Conservation (phyloP, 1,140 invertebrate genomes). For the Brachionus koreanus region DNA sequence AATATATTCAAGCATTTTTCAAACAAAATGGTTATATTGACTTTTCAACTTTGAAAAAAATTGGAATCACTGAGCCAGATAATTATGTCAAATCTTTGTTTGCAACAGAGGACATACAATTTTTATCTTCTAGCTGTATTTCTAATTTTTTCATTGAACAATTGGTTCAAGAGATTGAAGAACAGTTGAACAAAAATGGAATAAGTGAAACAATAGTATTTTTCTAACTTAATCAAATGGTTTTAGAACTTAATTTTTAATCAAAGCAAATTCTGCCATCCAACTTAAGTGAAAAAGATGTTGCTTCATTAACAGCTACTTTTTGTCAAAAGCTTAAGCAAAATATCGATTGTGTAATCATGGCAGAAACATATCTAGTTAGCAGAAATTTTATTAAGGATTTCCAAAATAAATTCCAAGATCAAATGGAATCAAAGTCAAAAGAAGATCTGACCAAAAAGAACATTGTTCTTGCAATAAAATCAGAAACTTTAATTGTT, state of each 20-base stretch:
- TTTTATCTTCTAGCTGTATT: slow-evolving; percentile 54
- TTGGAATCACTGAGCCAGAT: slow-evolving; percentile 81
- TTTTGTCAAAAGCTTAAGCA: not conserved
- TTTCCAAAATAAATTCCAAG: slow-evolving; percentile 1
- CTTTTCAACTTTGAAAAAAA: slow-evolving; percentile 78
- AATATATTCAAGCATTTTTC: slow-evolving; percentile 87
- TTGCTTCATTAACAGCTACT: not conserved
- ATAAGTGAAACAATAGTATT: slow-evolving; percentile 71
- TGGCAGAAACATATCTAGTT: slow-evolving; percentile 32
- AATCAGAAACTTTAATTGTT: not conserved
- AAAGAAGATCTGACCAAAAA: slow-evolving; percentile 10
- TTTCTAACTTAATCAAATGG: slow-evolving; percentile 42
- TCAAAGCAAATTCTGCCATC: slow-evolving; percentile 41
- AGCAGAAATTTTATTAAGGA: slow-evolving; percentile 13
- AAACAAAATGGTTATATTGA: slow-evolving; percentile 90
- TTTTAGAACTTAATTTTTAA: slow-evolving; percentile 46
- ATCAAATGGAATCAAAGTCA: slow-evolving; percentile 26
- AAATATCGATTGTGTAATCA: not conserved
- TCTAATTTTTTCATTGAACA: slow-evolving; percentile 71
- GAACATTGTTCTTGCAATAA: slow-evolving; percentile 16
- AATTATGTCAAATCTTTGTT: slow-evolving; percentile 75
- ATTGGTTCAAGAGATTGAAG: slow-evolving; percentile 76
- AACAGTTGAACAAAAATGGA: slow-evolving; percentile 69
- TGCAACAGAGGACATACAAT: slow-evolving; percentile 64
- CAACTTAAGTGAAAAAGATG: not conserved